Base-by-base conservation (phyloP, 2,113 vertebrate genomes). In the Cepphus grylle region DNA sequence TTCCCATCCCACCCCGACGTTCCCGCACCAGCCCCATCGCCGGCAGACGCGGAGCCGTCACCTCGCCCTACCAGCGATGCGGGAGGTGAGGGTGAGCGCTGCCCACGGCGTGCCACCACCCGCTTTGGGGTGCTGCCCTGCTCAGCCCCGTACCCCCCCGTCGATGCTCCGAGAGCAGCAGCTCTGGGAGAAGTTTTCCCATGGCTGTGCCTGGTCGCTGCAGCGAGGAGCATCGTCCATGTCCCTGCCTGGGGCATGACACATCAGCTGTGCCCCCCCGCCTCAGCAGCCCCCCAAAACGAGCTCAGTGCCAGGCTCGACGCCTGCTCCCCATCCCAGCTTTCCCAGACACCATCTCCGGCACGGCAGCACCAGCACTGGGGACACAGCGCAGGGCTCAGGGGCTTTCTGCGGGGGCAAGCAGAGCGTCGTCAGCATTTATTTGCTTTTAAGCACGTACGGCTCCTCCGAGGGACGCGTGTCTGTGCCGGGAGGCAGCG, bases 41-140 rank as follows among this genome's bases (percentile, higher is more conserved):
- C 15, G 1, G 40, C 59, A 11, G 27, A 2, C 4, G 1, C 13
- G 0, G 70, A 96, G 66, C 52, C 36, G 4, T 26, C 53, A 0
- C 30, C 86, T 8, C 6, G 5, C 3, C 0, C 73, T 2, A 2
- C 52, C 1, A 2, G 12, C 1, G 1, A 26, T 0, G 63, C 0
- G 18, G 45, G 53, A 40, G 32, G 32, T 0, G 45, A 36, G 66
- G 77, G 14, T 3, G 45, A 70, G 92, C 49, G 0, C 20, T 25
- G 18, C 58, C 53, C 69, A 12, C 0, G 0, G 29, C 58, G 17
- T 38, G 62, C 79, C 6, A 4, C 79, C 7, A 3, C 82, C 67
- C 2, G 2, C 34, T 29, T 32, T 9, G 62, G 78, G 81, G 63
- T 43, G 29, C 61, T 2, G 1, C 71, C 36, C 19, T 4, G 40